phyloP scores from a whole-genome alignment of 2,797 vertebrate species.

The Gorsachius magnificus region DNA sequence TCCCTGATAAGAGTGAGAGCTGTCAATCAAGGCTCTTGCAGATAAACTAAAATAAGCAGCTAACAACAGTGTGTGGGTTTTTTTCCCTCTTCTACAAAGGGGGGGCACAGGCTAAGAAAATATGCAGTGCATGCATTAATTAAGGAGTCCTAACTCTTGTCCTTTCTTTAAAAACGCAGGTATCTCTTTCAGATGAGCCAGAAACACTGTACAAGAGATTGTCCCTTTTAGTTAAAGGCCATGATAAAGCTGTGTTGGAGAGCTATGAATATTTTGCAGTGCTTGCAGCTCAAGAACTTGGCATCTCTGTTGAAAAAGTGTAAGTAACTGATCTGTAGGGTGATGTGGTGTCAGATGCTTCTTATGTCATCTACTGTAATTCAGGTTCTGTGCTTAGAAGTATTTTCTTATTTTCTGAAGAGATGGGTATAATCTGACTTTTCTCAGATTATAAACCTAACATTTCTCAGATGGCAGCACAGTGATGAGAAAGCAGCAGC shows the following conservation, averaged over 20 bases:
- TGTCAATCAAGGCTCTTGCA: neutral
- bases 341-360: neutral
- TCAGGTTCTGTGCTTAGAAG: neutral
- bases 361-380: neutral
- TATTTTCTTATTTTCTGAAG: neutral
- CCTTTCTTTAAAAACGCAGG: constrained; percentile 73
- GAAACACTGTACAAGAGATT: constrained; percentile 88
- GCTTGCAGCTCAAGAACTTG: constrained; percentile 90
- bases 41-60: neutral
- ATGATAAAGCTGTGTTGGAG: constrained; percentile 90
- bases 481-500: neutral
- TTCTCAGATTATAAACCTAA: neutral
- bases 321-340: constrained; percentile 73
- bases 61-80: neutral
- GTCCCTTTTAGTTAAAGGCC: constrained; percentile 89
- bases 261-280: constrained; percentile 93
- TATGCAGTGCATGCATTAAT: neutral
- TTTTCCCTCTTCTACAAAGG: neutral
- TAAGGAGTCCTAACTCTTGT: neutral
- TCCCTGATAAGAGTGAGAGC: neutral
- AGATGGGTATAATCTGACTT: neutral
- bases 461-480: neutral
- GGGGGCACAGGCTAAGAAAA: neutral
- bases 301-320: constrained; percentile 85
- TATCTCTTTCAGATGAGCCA: constrained; percentile 86